Evolutionary conservation across 2,888 invertebrate species (phyloP), one percentile per base, ranked within the genome.

Genomic region (Melinopterus prodromus): DNA sequence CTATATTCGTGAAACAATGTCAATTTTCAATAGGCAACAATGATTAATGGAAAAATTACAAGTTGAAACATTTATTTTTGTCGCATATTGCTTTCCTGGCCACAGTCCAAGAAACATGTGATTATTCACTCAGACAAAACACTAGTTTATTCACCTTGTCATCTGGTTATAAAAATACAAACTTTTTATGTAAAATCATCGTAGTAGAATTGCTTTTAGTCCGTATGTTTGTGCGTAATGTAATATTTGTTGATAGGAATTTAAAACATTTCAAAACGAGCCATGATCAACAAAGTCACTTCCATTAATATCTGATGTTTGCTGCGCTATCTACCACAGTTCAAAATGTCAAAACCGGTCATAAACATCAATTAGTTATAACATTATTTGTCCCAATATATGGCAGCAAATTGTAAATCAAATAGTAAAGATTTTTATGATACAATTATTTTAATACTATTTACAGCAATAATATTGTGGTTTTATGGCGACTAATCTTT

Each of bases 101-200:
- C 5, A 53, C 7, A 53, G 9, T 53, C 53, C 53, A 53, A 53
- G 12, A 53, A 53, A 53, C 53, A 53, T 53, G 53, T 7, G 7
- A 53, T 53, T 53, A 12, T 12, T 53, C 53, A 4, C 53, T 53
- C 53, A 53, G 1, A 53, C 9, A 53, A 53, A 53, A 53, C 53
- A 53, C 3, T 53, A 53, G 53, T 53, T 53, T 53, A 53, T 53
- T 53, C 53, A 53, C 53, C 53, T 53, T 53, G 53, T 6, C 12
- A 3, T 53, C 9, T 53, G 12, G 53, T 53, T 53, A 53, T 12
- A 53, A 53, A 53, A 53, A 53, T 53, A 70, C 7, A 77, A 15
- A 77, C 77, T 16, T 12, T 77, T 79, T 71, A 69, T 77, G 36
- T 14, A 37, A 77, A 76, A 79, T 76, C 37, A 79, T 2, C 26